Evolutionary conservation across 1,140 invertebrate genomes (phyloP).

Genomic region (Goniozus legneri): DNA sequence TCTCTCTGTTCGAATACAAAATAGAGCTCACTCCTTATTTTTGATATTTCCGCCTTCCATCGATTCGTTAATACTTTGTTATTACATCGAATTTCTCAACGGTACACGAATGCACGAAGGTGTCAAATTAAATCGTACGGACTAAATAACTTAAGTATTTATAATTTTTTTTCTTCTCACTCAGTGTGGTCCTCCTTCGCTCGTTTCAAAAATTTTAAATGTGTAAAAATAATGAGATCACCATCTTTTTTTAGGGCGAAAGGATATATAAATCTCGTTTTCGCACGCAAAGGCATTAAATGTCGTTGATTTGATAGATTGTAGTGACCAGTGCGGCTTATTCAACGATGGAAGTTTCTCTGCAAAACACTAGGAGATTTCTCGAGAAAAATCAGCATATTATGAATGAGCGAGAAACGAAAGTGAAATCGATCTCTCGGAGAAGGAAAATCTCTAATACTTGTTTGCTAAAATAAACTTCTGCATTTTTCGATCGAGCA

Average conservation of each 20-base stretch:
- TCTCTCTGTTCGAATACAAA: too few species aligned
- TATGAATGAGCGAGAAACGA: too few species aligned
- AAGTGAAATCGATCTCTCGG: too few species aligned
- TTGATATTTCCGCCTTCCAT: not conserved
- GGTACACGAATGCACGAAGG: not conserved
- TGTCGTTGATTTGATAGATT: constrained; percentile 32
- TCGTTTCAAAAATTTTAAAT: not conserved
- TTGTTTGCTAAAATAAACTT: too few species aligned
- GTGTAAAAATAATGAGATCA: constrained; percentile 31
- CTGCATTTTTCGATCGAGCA: too few species aligned
- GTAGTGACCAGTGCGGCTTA: constrained; percentile 6
- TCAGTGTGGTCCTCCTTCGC: not conserved
- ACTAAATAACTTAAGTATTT: not conserved
- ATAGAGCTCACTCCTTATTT: too few species aligned
- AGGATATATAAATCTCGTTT: constrained; percentile 9
- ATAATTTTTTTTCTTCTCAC: not conserved
- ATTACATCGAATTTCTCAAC: too few species aligned
- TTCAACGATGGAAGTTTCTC: too few species aligned
- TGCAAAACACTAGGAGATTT: too few species aligned
- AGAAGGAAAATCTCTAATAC: too few species aligned
- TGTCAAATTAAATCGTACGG: not conserved
- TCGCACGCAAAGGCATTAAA: constrained; percentile 18
- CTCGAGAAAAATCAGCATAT: too few species aligned
- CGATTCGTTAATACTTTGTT: not conserved
- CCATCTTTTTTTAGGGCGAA: constrained; percentile 11